Evolutionary conservation across 2,113 vertebrate genomes (phyloP), one percentile per base, ranked within the genome.

Genomic region (Bubalus kerabau): DNA sequence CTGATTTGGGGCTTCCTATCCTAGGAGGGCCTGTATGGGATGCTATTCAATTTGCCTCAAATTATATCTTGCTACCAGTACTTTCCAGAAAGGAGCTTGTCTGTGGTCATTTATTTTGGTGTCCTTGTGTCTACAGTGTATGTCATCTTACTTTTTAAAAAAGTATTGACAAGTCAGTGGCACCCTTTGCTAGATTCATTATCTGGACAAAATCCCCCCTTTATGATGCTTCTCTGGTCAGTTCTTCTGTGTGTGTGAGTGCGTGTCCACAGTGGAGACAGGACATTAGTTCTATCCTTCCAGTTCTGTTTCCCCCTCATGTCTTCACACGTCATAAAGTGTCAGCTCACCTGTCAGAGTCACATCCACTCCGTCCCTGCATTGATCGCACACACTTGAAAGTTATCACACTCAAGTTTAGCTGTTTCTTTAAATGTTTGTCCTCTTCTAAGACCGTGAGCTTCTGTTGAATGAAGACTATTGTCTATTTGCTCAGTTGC

Each of bases 351-450:
- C 40, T 67, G 15, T 78, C 24, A 9, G 46, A 21, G 23, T 32
- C 28, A 19, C 26, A 36, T 19, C n/a, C 12, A 14, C n/a, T 15
- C 2, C 28, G 7, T 87, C 30, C 15, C 36, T 26, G 0, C 32
- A 52, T 50, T 4, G 23, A 10, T 16, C 1, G 0, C n/a, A n/a
- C 12, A 21, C 13, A 5, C 21, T 28, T 48, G 28, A 13, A 11
- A 36, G 7, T 82, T 52, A 24, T 28, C 60, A 40, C 54, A 48
- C 36, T 48, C 56, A 48, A 6, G 14, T 87, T 62, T 52, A 7
- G 15, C 46, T 43, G 21, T 43, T 87, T 80, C 74, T 87, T 48
- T 15, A 84, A 57, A 48, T 92, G 11, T 28, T 28, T 64, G 46
- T 43, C 21, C 78, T 94, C 13, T 89, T 48, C 40, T 43, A 11